Base-by-base conservation (phyloP, 2,888 invertebrate genomes). In the Ectemnius cavifrons region DNA sequence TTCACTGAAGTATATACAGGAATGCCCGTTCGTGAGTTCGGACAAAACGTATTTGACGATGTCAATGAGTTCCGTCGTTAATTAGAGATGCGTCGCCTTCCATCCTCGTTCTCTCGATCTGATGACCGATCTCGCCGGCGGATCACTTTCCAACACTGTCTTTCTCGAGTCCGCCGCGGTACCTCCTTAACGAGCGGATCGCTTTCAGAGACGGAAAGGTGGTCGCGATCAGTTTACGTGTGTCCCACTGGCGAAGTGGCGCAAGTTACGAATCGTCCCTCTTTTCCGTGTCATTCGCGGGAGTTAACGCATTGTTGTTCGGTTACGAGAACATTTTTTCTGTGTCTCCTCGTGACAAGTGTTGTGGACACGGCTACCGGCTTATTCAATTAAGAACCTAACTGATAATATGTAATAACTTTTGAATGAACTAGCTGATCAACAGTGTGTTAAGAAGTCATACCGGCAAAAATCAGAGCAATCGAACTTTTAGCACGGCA, bases 121-220 rank as follows among this genome's bases (percentile, higher is more conserved):
- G 63, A 47, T 60, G 65, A 69, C 73, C 74, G 79, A 79, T 80
- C 78, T 67, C 68, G 65, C 5, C 16, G 56, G 23, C 58, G 75
- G 75, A 76, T 82, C 77, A 58, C 76, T 78, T 79, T 79, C 72
- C 75, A 74, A 59, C 74, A 66, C 66, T 63, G 73, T 76, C 79
- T 79, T 78, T 73, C 79, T n/a, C 63, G 63, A 61, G 45, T 65
- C 63, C 58, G 56, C 52, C 61, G 75, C 58, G n/a, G 4, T 14
- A 16, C 52, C 16, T 81, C 77, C 79, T 83, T 82, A 83, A 83
- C 79, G 83, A 82, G 79, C 82, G 71, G 82, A 81, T 82, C 82
- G 80, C 71, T 82, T 82, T 82, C 82, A 80, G 69, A 58, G 67
- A 60, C 60, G 73, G 37, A 11, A 37, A 72, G 70, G 63, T 45